Base-by-base conservation (phyloP, 1,140 invertebrate genomes). In the Ditylenchus dipsaci region DNA sequence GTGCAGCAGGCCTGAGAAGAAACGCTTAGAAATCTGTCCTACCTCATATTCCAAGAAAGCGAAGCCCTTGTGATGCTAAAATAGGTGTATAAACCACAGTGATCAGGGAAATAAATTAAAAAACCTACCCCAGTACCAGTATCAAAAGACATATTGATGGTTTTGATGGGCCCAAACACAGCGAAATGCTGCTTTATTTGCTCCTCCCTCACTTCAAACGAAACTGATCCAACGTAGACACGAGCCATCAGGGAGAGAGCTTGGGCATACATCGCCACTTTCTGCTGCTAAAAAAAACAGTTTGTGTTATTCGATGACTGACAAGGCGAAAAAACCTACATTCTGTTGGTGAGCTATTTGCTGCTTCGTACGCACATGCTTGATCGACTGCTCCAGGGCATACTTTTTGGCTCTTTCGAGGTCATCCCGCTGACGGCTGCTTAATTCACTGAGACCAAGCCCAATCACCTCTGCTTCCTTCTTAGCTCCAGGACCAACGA, bases 141-240 rank as follows among this genome's bases (percentile, higher is more conserved):
- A 87, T 99, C 96, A 92, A 93, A 98, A 0, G 92, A 95, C 91
- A 99, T 95, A 84, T 97, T 98, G 78, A 99, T 97, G 21, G 92
- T 93, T 85, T 98, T 97, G 77, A 99, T 97, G 13, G 96, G 95
- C 63, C 96, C 96, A 86, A 98, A 99, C 15, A 94, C 93, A 62
- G 91, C 86, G 85, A 99, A 99, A 19, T 94, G 92, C 84, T 93
- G 91, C 43, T 93, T 88, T 71, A 99, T 95, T 0, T 94, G 95
- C 83, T 98, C 96, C 86, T 99, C 96, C 84, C 96, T 95, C 67
- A 99, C 87, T 84, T 99, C 96, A 86, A 98, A 99, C 81, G 93
- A 97, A 79, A 99, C 98, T 78, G 93, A 97, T 63, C 96, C 96
- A 72, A 99, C 94, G 85, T 99, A 99, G 27, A 99, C 94, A 83